phyloP scores from a whole-genome alignment of 2,797 vertebrate species.

The Bufotes viridis region DNA sequence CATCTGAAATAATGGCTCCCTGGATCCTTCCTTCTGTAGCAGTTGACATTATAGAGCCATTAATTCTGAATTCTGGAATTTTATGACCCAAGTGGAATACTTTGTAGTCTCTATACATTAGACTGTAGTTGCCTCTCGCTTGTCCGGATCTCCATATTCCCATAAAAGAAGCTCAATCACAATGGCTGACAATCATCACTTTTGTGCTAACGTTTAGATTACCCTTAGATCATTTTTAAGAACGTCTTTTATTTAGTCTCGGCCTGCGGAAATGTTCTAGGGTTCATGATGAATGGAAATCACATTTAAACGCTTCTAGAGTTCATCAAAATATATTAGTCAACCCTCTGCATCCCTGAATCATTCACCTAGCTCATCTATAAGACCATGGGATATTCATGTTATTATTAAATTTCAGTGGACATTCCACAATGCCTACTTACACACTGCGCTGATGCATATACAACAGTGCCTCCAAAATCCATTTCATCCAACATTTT shows the following conservation, averaged over 20 bases:
- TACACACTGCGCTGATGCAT: neutral
- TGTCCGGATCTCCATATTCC: slow-evolving; percentile 33
- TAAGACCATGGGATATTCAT: neutral
- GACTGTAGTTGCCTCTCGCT: neutral
- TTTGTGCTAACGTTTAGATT: slow-evolving; percentile 35
- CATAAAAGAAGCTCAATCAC: slow-evolving; percentile 25
- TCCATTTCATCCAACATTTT: neutral
- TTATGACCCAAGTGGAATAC: slow-evolving; percentile 47
- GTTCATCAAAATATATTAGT: neutral
- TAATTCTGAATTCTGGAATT: slow-evolving; percentile 52
- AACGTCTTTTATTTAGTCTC: neutral
- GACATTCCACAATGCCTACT: neutral
- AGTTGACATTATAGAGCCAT: slow-evolving; percentile 60
- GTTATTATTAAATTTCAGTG: neutral
- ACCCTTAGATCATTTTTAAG: neutral
- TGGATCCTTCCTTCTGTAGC: slow-evolving; percentile 54
- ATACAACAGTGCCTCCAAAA: too few species aligned
- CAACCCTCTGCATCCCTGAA: neutral
- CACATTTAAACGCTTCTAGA: slow-evolving; percentile 15
- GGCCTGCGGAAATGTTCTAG: neutral
- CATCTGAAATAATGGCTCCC: slow-evolving; percentile 55
- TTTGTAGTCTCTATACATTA: slow-evolving; percentile 53
- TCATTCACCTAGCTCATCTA: neutral
- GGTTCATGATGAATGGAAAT: neutral
- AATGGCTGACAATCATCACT: slow-evolving; percentile 4